A percentile compares a stretch with the other conserved stretches of the same genome.
Conservation (phyloP, 2,888 invertebrate species). For the Phasia obesa region DNA sequence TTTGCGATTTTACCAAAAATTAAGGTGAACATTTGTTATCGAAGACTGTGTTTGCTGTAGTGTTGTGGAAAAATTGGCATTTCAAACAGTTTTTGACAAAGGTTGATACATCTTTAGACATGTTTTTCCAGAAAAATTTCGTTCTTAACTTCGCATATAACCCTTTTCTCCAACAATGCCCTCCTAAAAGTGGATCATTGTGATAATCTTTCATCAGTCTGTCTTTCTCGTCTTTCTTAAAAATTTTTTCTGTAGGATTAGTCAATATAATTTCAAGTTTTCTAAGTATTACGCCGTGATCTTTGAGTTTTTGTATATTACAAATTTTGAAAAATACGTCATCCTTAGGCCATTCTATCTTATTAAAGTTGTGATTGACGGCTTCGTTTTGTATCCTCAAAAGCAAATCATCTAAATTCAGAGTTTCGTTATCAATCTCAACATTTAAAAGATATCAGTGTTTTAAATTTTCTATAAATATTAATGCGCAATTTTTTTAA, state of each 20-base stretch:
- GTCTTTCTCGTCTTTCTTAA: slow-evolving; percentile 11
- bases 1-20: background rate
- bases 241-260: slow-evolving; percentile 8
- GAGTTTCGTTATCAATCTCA: slow-evolving; percentile 6
- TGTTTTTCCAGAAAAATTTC: slow-evolving; percentile 49
- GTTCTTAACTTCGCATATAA: slow-evolving; percentile 38
- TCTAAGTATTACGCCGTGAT: background rate
- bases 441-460: background rate
- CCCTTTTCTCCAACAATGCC: slow-evolving; percentile 11
- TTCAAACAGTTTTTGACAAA: slow-evolving; percentile 54
- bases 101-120: slow-evolving; percentile 53
- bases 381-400: background rate
- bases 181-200: slow-evolving; percentile 10
- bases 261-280: background rate
- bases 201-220: slow-evolving; percentile 35
- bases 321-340: slow-evolving; percentile 10
- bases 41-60: background rate
- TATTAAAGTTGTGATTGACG: slow-evolving; percentile 1
- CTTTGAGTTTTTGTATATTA: background rate
- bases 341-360: slow-evolving; percentile 7
- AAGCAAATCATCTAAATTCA: slow-evolving; percentile 23
- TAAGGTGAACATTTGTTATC: background rate
- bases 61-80: slow-evolving; percentile 45
- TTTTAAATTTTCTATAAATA: background rate
- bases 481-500: background rate